phyloP scores from a whole-genome alignment of 2,113 vertebrate species.

The Natator depressus region DNA sequence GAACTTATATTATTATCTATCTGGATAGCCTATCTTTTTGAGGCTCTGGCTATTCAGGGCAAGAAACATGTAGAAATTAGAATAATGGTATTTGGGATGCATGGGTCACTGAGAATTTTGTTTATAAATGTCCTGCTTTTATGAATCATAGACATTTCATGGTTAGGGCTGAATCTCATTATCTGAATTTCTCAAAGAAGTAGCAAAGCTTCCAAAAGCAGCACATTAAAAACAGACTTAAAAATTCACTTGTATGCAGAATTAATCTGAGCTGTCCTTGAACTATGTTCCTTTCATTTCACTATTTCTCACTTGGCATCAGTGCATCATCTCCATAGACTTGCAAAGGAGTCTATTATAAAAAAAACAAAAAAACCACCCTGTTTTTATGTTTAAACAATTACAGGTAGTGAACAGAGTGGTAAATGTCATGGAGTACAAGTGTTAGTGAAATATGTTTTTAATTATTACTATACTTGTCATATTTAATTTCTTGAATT shows the following conservation, averaged over 20 bases:
- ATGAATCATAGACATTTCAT: neutral
- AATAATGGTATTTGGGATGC: neutral
- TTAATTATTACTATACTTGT: constrained; percentile 59
- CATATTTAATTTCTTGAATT: constrained; percentile 47
- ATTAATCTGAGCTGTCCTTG: neutral
- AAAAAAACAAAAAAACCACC: neutral
- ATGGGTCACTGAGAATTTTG: neutral
- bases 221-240: neutral
- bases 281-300: neutral
- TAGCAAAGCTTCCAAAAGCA: neutral
- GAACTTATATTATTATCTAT: neutral
- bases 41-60: neutral
- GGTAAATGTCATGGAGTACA: constrained; percentile 60
- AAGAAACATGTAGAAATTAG: neutral
- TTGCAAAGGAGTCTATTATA: constrained; percentile 10
- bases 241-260: neutral
- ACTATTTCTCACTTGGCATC: constrained; percentile 41
- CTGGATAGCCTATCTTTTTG: neutral
- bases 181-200: neutral
- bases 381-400: constrained; percentile 57
- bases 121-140: neutral
- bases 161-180: neutral
- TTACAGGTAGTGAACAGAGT: constrained; percentile 53
- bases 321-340: neutral
- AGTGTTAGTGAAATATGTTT: constrained; percentile 60